Base-by-base conservation (phyloP, 2,888 invertebrate genomes). In the Trisateles emortualis region DNA sequence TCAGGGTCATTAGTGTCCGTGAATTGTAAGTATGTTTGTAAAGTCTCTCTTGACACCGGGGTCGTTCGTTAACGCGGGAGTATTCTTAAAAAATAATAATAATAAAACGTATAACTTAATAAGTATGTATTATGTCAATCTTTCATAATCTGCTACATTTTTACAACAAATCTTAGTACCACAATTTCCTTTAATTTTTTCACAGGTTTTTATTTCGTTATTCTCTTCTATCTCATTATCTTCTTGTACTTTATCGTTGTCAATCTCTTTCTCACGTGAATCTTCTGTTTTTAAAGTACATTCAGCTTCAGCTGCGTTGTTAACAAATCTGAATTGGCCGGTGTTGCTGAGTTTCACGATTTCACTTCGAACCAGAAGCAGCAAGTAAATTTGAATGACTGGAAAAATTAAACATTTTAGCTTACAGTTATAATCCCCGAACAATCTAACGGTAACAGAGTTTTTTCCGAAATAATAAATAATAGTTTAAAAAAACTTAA, bases 341-440 rank as follows among this genome's bases (percentile, higher is more conserved):
- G 32, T 42, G n/a, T 41, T 52, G 0, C 17, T 39, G 0, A 71
- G 49, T 45, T 72, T 74, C 8, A 44, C 17, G 3, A 74, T 40
- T 44, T 71, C 66, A 36, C 69, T 73, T 29, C 62, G 65, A 2
- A 67, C 16, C 1, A 72, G 56, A 3, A 72, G 22, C 9, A 70
- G 17, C 11, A 68, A 38, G 53, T 72, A 72, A 1, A 33, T 11
- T 26, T 69, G 59, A 0, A 65, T 4, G 1, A 39, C 74, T 74
- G 65, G 3, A 72, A 65, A 33, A 1, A 40, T 40, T 35, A 24
- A 26, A 52, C 11, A 0, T 9, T 16, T 9, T 13, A 1, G 6
- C 26, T 6, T 3, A 0, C 11, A 11, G 9, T 13, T 33, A n/a
- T n/a, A n/a, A n/a, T n/a, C n/a, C n/a, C n/a, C n/a, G n/a, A n/a